Percentiles rank a stretch among this genome's conserved stretches.
Evolutionary conservation across 2,797 vertebrate species (phyloP).

Genomic region (Mormyrops attenuatus): DNA sequence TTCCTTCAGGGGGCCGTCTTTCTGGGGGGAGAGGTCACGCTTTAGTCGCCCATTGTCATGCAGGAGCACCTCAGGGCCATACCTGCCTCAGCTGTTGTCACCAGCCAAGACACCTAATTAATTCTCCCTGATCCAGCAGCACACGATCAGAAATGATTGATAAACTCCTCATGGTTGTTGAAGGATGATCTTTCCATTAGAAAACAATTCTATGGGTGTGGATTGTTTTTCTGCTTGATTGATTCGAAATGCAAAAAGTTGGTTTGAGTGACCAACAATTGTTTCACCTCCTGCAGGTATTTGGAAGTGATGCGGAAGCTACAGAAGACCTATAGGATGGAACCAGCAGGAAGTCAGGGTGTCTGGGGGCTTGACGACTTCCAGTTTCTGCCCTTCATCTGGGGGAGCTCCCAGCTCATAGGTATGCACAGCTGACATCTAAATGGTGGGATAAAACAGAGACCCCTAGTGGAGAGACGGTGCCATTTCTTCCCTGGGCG

Average conservation of each 20-base stretch:
- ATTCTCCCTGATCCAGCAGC: not conserved
- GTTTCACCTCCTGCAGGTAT: constrained; percentile 63
- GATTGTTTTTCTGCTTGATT: not conserved
- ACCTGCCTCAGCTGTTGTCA: not conserved
- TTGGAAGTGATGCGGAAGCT: constrained; percentile 87
- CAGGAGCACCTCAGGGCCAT: not conserved
- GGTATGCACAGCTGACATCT: constrained; percentile 55
- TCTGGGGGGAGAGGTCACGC: not conserved
- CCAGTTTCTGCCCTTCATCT: constrained; percentile 95
- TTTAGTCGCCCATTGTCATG: not conserved
- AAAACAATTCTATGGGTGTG: not conserved
- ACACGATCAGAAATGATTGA: not conserved
- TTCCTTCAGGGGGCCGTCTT: not conserved
- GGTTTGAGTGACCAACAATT: not conserved
- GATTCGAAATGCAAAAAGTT: not conserved
- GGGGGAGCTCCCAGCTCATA: constrained; percentile 92
- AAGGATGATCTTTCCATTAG: not conserved
- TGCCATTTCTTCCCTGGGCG: not conserved
- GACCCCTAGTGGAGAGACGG: constrained; percentile 10
- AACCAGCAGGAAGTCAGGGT: constrained; percentile 94
- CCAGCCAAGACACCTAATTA: not conserved
- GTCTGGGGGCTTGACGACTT: constrained; percentile 98
- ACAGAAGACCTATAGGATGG: constrained; percentile 93
- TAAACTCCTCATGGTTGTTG: not conserved
- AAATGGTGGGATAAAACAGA: not conserved